A percentile compares a stretch with the other conserved stretches of the same genome.
Evolutionary conservation across 2,797 vertebrate species (phyloP).

Genomic region (Mormyrops attenuatus): DNA sequence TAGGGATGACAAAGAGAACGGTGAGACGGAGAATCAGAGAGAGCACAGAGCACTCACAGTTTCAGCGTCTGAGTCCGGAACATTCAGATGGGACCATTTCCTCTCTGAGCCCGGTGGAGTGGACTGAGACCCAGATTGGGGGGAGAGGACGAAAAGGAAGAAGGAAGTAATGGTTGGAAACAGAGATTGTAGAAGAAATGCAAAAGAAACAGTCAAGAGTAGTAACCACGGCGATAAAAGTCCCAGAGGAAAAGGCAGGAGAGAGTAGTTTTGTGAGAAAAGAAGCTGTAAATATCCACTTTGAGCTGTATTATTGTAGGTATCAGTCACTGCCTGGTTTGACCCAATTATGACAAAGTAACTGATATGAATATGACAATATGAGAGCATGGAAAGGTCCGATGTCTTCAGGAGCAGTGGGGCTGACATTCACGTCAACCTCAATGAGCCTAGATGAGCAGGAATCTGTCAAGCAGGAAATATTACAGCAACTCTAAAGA

Average conservation of each 20-base stretch:
- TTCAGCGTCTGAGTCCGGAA: conserved; percentile 91
- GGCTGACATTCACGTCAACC: not conserved
- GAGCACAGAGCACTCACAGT: conserved; percentile 78
- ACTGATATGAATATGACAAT: not conserved
- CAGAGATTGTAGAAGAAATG: not conserved
- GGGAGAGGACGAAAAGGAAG: not conserved
- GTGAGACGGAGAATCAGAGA: conserved; percentile 22
- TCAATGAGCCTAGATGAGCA: not conserved
- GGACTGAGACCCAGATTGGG: conserved; percentile 54
- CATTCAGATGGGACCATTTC: conserved; percentile 85
- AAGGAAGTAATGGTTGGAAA: not conserved
- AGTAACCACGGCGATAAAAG: not conserved
- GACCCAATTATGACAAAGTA: not conserved
- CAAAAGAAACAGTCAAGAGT: not conserved
- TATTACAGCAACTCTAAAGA: not conserved
- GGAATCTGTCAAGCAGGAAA: not conserved
- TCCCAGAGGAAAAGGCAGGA: not conserved
- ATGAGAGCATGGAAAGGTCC: not conserved
- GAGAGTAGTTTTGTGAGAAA: not conserved
- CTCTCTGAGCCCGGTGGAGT: conserved; percentile 77
- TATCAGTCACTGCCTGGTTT: not conserved
- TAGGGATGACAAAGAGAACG: not conserved
- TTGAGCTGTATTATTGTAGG: not conserved
- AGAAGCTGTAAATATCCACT: not conserved
- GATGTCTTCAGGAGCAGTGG: not conserved